Evolutionary conservation across 2,888 invertebrate genomes (phyloP).

Genomic region (Dione juno): DNA sequence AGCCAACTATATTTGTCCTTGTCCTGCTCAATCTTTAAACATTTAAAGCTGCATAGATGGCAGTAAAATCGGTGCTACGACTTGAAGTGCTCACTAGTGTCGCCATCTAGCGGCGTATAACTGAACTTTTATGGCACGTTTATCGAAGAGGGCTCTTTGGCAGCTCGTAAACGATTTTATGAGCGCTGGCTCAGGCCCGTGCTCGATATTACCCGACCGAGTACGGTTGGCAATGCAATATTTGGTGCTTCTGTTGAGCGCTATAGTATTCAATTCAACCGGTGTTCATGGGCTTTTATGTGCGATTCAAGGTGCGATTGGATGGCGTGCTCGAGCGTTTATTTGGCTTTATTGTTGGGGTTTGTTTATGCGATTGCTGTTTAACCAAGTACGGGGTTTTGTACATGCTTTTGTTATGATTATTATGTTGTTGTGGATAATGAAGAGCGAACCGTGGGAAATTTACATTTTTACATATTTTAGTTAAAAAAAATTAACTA

Average conservation of each 20-base stretch:
- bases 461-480: conserved; percentile 43
- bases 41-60: conserved; percentile 82
- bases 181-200: conserved; percentile 79
- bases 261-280: conserved; percentile 80
- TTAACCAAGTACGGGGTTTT: conserved; percentile 81
- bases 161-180: conserved; percentile 84
- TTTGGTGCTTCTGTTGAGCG: conserved; percentile 77
- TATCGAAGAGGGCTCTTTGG: conserved; percentile 83
- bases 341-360: conserved; percentile 84
- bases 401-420: conserved; percentile 82
- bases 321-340: conserved; percentile 83
- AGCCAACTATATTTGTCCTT: conserved; percentile 50
- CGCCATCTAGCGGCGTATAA: conserved; percentile 82
- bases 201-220: conserved; percentile 79
- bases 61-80: conserved; percentile 79
- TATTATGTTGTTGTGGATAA: conserved; percentile 79
- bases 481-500: not conserved
- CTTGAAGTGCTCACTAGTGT: conserved; percentile 79
- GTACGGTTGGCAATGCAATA: conserved; percentile 77
- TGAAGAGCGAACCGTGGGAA: conserved; percentile 70
- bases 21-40: conserved; percentile 64
- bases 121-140: conserved; percentile 82
- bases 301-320: conserved; percentile 84
- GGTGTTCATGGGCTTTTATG: conserved; percentile 82
- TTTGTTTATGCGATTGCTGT: conserved; percentile 84